Evolutionary conservation across 1,140 invertebrate species (phyloP).

Genomic region (Plodia interpunctella): DNA sequence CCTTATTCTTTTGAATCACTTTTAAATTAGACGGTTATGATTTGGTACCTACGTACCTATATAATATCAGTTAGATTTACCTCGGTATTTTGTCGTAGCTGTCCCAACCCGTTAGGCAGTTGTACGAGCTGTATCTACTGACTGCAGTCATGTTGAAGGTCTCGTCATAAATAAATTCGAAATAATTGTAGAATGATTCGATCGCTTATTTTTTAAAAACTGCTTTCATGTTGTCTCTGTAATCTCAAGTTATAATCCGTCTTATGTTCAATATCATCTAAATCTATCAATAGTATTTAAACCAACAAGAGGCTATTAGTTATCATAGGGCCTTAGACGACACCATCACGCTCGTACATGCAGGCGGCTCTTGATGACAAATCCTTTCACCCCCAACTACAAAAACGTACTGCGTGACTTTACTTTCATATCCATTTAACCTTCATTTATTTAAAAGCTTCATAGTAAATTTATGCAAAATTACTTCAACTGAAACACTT

Average conservation of each 20-base stretch:
- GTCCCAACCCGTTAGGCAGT: conserved; percentile 92
- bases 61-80: conserved; percentile 75
- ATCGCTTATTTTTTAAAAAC: neutral
- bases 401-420: neutral
- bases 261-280: no score
- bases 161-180: neutral
- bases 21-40: no score
- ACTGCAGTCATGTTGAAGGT: conserved; percentile 38
- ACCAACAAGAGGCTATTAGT: no score
- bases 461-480: neutral
- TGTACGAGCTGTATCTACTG: conserved; percentile 88
- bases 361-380: no score
- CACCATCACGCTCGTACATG: neutral
- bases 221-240: no score
- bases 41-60: no score
- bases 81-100: conserved; percentile 92
- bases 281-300: no score
- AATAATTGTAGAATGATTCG: neutral
- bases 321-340: neutral
- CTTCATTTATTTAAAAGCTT: neutral
- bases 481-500: neutral
- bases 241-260: no score
- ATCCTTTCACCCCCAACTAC: neutral
- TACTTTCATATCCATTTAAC: neutral
- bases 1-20: no score